Percentiles rank a stretch among this genome's conserved stretches.
These are phyloP conservation scores for Notothenia coriiceps DNA, from an alignment of 2,113 vertebrate genomes.

Conservation along the genomic window DNA sequence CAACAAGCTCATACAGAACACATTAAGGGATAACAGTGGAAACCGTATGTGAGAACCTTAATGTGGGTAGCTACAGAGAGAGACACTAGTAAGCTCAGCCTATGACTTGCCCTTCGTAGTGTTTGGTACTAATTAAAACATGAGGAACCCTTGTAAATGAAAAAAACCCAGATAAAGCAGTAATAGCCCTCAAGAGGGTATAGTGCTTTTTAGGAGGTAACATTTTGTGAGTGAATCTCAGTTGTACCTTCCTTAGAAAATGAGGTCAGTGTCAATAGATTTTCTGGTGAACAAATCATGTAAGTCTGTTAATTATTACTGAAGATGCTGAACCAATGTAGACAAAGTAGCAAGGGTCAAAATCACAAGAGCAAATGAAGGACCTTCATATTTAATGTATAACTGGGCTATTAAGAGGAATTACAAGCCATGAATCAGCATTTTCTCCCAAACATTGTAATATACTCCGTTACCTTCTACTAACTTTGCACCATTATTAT, in stretches of 20 bases:
- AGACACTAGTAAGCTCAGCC: background rate
- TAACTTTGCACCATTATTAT: slow-evolving; percentile 65
- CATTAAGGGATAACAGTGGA: background rate
- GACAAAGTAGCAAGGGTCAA: slow-evolving; percentile 44
- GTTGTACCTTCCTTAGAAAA: slow-evolving; percentile 4
- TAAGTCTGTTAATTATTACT: slow-evolving; percentile 66
- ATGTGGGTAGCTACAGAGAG: background rate
- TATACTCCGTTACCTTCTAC: slow-evolving; percentile 50
- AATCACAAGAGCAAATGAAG: slow-evolving; percentile 56
- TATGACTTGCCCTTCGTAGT: slow-evolving; percentile 7
- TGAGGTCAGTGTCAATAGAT: slow-evolving; percentile 25
- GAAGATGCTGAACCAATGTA: slow-evolving; percentile 61
- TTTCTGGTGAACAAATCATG: slow-evolving; percentile 44
- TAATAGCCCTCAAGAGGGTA: slow-evolving; percentile 6
- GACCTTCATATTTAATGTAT: slow-evolving; percentile 51
- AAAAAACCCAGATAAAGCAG: slow-evolving; percentile 10
- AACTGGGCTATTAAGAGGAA: slow-evolving; percentile 62
- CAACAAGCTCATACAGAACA: background rate
- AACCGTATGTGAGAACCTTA: background rate
- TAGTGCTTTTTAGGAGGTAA: background rate
- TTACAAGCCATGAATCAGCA: slow-evolving; percentile 65
- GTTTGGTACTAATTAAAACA: slow-evolving; percentile 6
- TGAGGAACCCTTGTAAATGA: slow-evolving; percentile 9
- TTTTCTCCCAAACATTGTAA: slow-evolving; percentile 38
- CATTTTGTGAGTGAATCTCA: slow-evolving; percentile 15